Evolutionary conservation across 2,888 invertebrate species (phyloP).

Genomic region (Oxytorus armatus): DNA sequence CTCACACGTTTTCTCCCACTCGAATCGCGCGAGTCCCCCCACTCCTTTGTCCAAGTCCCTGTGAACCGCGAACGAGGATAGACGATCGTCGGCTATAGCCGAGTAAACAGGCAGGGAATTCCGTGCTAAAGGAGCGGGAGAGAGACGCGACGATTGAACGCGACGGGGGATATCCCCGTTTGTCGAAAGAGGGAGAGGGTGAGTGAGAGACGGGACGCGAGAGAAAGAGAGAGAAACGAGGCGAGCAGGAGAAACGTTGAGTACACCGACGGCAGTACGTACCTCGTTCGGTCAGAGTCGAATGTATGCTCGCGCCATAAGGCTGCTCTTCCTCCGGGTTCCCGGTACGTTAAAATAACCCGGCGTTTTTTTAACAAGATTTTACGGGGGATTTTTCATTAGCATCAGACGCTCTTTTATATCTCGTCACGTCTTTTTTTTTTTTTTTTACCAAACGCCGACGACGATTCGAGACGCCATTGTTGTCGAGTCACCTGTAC

Average conservation of each 20-base stretch:
- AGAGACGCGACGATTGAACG: conserved; percentile 2
- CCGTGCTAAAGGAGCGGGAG: neutral
- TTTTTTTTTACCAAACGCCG: no score
- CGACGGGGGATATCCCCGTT: no score
- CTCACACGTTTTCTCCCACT: neutral
- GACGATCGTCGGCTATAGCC: neutral
- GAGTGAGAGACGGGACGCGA: conserved; percentile 18
- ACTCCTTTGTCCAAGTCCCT: conserved; percentile 10
- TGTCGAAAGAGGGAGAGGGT: neutral
- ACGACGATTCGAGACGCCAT: no score
- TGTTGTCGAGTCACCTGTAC: conserved; percentile 69
- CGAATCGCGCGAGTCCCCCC: neutral
- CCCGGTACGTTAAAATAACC: conserved; percentile 54
- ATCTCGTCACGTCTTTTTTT: neutral
- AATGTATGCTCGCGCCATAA: conserved; percentile 68
- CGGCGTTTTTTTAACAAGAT: conserved; percentile 65
- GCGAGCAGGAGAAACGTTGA: conserved; percentile 39
- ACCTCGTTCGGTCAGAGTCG: conserved; percentile 68
- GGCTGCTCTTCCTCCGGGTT: conserved; percentile 55
- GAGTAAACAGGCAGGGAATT: neutral
- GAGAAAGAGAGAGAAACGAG: neutral
- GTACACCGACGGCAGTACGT: conserved; percentile 53
- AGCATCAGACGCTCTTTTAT: no score
- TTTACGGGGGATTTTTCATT: conserved; percentile 42
- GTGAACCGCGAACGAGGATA: conserved; percentile 15